phyloP scores from a whole-genome alignment of 2,113 vertebrate species.

The Marcusenius ussheri region DNA sequence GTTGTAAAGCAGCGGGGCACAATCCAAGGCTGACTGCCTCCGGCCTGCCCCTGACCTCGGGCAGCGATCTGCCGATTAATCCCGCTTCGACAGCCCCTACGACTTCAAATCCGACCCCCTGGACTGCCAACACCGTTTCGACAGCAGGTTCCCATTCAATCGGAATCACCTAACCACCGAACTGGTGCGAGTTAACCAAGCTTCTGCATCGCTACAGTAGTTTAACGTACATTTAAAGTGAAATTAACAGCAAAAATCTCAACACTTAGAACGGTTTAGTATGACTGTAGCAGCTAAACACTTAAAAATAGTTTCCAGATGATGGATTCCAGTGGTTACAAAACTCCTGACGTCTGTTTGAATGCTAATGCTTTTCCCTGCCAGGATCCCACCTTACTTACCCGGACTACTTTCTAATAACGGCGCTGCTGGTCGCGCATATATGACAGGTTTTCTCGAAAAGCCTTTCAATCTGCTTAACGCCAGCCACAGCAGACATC shows the following conservation, averaged over 20 bases:
- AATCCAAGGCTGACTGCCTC: background rate
- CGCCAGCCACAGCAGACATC: background rate
- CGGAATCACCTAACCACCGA: background rate
- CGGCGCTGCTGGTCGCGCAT: background rate
- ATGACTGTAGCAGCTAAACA: background rate
- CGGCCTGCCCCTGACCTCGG: background rate
- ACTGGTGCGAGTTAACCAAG: background rate
- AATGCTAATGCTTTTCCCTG: background rate
- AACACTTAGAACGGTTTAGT: background rate
- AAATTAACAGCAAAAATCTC: background rate
- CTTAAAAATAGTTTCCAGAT: background rate
- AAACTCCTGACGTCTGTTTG: background rate
- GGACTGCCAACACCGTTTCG: background rate
- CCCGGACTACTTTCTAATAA: background rate
- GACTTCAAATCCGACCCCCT: background rate
- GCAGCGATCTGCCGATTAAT: background rate
- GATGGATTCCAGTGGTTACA: background rate
- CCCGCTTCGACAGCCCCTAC: background rate
- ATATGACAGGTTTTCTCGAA: background rate
- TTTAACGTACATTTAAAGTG: background rate
- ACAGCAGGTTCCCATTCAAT: background rate
- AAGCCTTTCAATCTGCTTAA: conserved; percentile 1
- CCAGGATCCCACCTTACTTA: background rate
- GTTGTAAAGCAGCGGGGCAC: background rate
- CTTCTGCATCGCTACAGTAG: background rate